Base-by-base conservation (phyloP, 2,797 vertebrate genomes). In the Aeoliscus strigatus region DNA sequence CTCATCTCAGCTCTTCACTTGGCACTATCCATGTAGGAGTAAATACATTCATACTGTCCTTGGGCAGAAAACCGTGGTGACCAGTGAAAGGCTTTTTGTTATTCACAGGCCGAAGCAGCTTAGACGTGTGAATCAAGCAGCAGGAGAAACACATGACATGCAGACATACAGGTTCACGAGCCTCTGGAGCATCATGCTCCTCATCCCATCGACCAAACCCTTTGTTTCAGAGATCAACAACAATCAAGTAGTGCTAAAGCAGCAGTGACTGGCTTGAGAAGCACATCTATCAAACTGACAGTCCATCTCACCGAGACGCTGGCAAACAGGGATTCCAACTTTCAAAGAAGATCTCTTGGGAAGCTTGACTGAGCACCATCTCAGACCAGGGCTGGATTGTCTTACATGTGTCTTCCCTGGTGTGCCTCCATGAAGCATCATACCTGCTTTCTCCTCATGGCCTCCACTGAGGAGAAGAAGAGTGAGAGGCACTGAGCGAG, bases 401-500 rank as follows among this genome's bases (percentile, higher is more conserved):
- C 53, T 24, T 60, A 78, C 50, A 33, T 49, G 54, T 57, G 61
- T 55, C 66, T 33, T 59, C 62, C 56, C 62, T 61, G 60, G 65
- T 77, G 42, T 60, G 57, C 67, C 75, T 79, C 60, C 61, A 83
- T 77, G 78, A 84, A 80, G 81, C 82, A 78, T 80, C 87, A 82
- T 88, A 89, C 87, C 89, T 89, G 87, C 81, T 86, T 79, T 84
- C 86, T 84, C 77, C 80, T 82, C 79, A 83, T 80, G 86, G 87
- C 84, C 84, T 89, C 84, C 86, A 87, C 77, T 86, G 79, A 84
- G 79, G 50, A 77, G 79, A 77, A 81, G 73, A 59, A 33, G 73
- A 34, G 51, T 14, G 68, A 5, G 56, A 43, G 60, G 5, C 35
- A 36, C 47, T 21, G 36, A 16, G 32, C 18, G 59, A 32, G 50